Evolutionary conservation across 2,113 vertebrate species (phyloP), one percentile per base, ranked within the genome.

Genomic region (Hucho hucho): DNA sequence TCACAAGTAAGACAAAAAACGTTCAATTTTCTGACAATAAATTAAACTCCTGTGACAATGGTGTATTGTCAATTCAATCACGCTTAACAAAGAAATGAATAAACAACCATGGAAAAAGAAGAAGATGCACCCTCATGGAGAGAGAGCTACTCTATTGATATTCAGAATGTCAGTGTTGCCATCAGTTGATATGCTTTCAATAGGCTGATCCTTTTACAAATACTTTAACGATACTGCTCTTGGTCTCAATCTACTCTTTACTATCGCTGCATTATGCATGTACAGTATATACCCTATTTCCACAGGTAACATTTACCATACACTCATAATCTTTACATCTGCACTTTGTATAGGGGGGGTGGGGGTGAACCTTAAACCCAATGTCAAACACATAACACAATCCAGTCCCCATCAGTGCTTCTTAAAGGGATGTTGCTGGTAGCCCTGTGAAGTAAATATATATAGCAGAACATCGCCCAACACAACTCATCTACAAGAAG

Each of bases 361-460:
- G 26, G 29, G 29, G 29, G 26, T 61, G 58, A 61, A 14, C 13
- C 53, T 56, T 6, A 43, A 32, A 32, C 32, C 5, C 32, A 32
- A 49, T 49, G 47, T 49, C 47, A 59, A 61, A 61, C 58, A 49
- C 24, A 22, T 61, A 7, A 53, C 14, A 16, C 16, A 53, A 16
- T 53, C 49, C 4, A 53, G 14, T 53, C 49, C 58, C 18, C 58
- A 7, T 61, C 58, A 61, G 49, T 61, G 61, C 5, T 32, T 49
- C 22, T 53, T 76, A 70, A 76, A 76, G 75, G 75, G 58, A 70
- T 22, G 16, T 22, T 32, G 73, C 16, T 18, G 29, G 24, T 25
- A 25, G 32, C 4, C 58, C 28, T 37, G 16, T 26, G 67, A 69
- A 6, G n/a, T 74, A 20, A 6, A 65, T 14, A 29, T 37, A 6